Evolutionary conservation across 2,113 vertebrate genomes (phyloP), one percentile per base, ranked within the genome.

Genomic region (Brevimyrus niger): DNA sequence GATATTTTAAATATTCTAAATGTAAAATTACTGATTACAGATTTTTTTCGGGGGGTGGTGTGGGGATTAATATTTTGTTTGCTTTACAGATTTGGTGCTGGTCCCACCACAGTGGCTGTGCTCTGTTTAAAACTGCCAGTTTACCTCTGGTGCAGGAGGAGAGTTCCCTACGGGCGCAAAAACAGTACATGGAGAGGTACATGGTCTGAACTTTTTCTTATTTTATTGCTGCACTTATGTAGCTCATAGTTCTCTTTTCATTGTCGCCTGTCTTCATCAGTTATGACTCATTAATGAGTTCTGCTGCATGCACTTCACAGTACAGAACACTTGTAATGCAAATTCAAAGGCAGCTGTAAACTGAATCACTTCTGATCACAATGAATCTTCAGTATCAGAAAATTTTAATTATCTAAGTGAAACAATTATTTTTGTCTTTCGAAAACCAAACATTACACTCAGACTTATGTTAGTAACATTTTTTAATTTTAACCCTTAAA

Each of bases 1-100:
- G 69, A 76, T 76, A 76, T 38, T 76, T 38, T 2, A 76, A 35
- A 76, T 46, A 23, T 84, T 84, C 6, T 47, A 13, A 9, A 47
- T 46, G 1, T 87, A 7, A 35, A 55, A 8, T 38, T 38, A 31
- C 13, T 53, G 48, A 15, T 50, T 31, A 55, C 31, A 11, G 31
- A n/a, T 7, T 21, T 42, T 83, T 48, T 86, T 4, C 0, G n/a
- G 21, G 84, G 47, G 15, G 4, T 53, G 51, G 51, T 53, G 51
- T 53, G 51, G 15, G 51, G 51, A 4, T 86, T 47, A 21, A 50
- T 50, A 53, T 50, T 84, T 2, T 61, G 23, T 44, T 42, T 7
- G 55, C 27, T 83, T 91, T 95, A 88, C 92, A 97, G 97, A 95
- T 98, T 88, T 98, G 97, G 97, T 97, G 97, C 91, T 98, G 97